Evolutionary conservation across 2,888 invertebrate genomes (phyloP).

Genomic region (Drosophila dives): DNA sequence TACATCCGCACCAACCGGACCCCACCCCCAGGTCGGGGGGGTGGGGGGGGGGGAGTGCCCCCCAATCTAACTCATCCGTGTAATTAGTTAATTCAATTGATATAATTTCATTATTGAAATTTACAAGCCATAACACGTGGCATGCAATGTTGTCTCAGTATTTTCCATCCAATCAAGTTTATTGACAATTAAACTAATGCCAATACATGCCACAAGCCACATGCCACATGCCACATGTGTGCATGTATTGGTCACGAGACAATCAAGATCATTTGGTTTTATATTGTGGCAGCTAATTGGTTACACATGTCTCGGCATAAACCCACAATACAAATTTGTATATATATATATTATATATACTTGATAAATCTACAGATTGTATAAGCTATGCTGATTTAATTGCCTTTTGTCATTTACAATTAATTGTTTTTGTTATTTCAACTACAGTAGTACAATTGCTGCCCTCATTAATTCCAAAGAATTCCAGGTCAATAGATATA

Average conservation of each 20-base stretch:
- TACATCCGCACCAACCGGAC: not conserved
- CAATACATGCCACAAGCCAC: conserved; percentile 41
- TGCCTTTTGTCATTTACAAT: not conserved
- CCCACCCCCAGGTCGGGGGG: too few species aligned
- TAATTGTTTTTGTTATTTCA: not conserved
- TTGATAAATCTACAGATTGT: not conserved
- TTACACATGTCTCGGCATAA: conserved; percentile 31
- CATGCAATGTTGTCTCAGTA: not conserved
- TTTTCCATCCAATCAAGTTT: conserved; percentile 19
- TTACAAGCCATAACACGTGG: conserved; percentile 50
- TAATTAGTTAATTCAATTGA: conserved; percentile 74
- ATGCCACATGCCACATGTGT: conserved; percentile 18
- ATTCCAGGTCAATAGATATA: not conserved
- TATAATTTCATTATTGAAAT: conserved; percentile 60
- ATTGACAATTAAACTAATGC: conserved; percentile 74
- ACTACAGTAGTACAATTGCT: not conserved
- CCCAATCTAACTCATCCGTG: conserved; percentile 34
- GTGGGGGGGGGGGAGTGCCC: not conserved
- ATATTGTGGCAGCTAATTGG: conserved; percentile 43
- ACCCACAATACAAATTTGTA: not conserved
- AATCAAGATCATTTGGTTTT: conserved; percentile 16
- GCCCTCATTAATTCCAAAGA: not conserved
- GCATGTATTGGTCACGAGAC: conserved; percentile 7
- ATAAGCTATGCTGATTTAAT: not conserved
- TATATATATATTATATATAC: not conserved